Conservation (phyloP, 1,140 invertebrate species). For the Drosophila jambulina region DNA sequence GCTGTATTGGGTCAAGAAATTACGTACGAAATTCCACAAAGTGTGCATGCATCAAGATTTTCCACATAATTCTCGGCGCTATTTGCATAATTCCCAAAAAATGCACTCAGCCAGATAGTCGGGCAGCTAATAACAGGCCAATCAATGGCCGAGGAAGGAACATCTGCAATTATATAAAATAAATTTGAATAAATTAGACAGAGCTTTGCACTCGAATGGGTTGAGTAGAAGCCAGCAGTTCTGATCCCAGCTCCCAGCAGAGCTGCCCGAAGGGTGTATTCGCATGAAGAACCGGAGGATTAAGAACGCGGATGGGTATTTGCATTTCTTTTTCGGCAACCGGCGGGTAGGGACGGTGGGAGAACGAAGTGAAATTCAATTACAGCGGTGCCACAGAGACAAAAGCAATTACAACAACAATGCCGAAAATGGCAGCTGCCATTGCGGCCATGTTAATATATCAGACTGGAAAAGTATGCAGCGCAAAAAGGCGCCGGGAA, state of each 20-base stretch:
- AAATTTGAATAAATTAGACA: constrained; percentile 39
- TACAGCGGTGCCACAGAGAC: constrained; percentile 56
- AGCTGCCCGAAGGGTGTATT: constrained; percentile 7
- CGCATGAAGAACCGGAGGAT: constrained; percentile 17
- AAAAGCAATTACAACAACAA: constrained; percentile 68
- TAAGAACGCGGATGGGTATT: constrained; percentile 30
- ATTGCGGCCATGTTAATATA: constrained; percentile 70
- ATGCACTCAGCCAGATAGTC: constrained; percentile 34
- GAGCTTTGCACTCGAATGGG: constrained; percentile 9
- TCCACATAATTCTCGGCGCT: constrained; percentile 20
- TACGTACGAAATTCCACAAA: constrained; percentile 12
- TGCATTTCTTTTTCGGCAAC: constrained; percentile 9
- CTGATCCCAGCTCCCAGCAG: background rate
- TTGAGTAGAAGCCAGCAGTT: background rate
- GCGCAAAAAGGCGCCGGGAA: constrained; percentile 29
- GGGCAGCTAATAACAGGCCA: constrained; percentile 30
- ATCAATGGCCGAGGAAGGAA: constrained; percentile 24
- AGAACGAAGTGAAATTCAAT: constrained; percentile 67
- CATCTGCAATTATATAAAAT: constrained; percentile 18
- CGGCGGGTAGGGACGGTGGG: background rate
- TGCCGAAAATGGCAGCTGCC: constrained; percentile 65
- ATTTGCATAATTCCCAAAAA: constrained; percentile 49
- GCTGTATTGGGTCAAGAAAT: constrained; percentile 28
- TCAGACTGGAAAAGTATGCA: constrained; percentile 47
- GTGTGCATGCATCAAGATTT: constrained; percentile 46